Evolutionary conservation across 1,140 invertebrate genomes (phyloP).

Genomic region (Mactra quadrangularis): DNA sequence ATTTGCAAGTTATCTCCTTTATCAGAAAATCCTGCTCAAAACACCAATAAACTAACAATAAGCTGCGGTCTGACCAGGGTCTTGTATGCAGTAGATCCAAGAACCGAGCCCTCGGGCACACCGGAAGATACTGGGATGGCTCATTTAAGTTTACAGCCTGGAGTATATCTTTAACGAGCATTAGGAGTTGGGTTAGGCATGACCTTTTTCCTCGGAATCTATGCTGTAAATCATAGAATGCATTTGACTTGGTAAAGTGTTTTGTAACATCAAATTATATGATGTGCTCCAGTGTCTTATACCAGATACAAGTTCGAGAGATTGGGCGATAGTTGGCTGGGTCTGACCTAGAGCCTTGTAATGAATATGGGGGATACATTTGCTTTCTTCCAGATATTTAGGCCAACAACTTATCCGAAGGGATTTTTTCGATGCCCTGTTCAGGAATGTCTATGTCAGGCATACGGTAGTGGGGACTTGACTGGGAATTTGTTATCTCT

Average conservation of each 20-base stretch:
- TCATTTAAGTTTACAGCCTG: constrained; percentile 8
- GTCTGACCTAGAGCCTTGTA: constrained; percentile 31
- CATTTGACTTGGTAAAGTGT: constrained; percentile 18
- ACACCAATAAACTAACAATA: too few species aligned
- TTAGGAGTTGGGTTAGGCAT: background rate
- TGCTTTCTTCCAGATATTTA: background rate
- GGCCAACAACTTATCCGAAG: background rate
- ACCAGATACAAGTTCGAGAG: constrained; percentile 34
- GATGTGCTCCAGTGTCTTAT: constrained; percentile 55
- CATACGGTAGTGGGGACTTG: too few species aligned
- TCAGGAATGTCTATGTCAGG: too few species aligned
- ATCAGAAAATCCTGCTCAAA: too few species aligned
- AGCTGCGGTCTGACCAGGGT: too few species aligned
- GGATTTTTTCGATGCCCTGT: too few species aligned
- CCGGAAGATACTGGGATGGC: constrained; percentile 38
- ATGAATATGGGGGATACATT: constrained; percentile 8
- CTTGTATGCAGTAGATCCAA: too few species aligned
- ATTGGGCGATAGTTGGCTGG: constrained; percentile 40
- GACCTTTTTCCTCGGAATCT: constrained; percentile 44
- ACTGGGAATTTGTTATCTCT: too few species aligned
- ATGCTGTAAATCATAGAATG: constrained; percentile 42
- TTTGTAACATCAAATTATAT: constrained; percentile 12
- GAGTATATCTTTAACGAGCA: background rate
- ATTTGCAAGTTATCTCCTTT: too few species aligned
- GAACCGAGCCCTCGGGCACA: too few species aligned